A percentile compares a stretch with the other conserved stretches of the same genome.
Conservation (phyloP, 2,797 vertebrate species). For the Eidolon dupreanum region DNA sequence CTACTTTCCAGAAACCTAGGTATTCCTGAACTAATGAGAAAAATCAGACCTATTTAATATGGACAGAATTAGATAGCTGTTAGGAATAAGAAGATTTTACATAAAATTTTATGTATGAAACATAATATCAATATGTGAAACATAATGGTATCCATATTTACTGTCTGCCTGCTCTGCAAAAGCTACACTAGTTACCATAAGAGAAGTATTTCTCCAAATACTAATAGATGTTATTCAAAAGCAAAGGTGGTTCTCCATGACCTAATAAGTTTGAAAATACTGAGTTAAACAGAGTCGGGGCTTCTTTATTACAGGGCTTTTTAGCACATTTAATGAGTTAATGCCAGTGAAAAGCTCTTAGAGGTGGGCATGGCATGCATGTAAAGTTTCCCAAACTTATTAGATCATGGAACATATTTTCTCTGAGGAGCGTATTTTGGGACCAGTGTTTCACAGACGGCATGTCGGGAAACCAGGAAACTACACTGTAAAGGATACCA, state of each 20-base stretch:
- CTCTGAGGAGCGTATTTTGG: not conserved
- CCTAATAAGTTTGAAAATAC: not conserved
- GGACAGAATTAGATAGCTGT: not conserved
- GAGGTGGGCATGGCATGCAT: fast-evolving
- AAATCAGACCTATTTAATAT: slow-evolving; percentile 5
- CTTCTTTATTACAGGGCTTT: not conserved
- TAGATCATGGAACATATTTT: not conserved
- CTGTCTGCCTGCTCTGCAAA: not conserved
- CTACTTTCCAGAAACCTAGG: slow-evolving; percentile 17
- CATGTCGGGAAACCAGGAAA: not conserved
- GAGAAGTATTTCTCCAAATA: not conserved
- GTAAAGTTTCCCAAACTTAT: not conserved
- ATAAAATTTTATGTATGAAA: not conserved
- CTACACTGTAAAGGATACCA: not conserved
- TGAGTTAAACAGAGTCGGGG: not conserved
- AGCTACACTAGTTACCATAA: not conserved
- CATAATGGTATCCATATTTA: not conserved
- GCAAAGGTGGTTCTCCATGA: not conserved
- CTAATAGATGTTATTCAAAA: not conserved
- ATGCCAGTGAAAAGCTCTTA: not conserved
- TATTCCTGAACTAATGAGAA: slow-evolving; percentile 38
- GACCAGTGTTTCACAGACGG: not conserved
- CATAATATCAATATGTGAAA: not conserved
- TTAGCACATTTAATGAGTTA: not conserved
- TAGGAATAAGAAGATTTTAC: not conserved